Evolutionary conservation across 2,888 invertebrate species (phyloP).

Genomic region (Linyphia triangularis): DNA sequence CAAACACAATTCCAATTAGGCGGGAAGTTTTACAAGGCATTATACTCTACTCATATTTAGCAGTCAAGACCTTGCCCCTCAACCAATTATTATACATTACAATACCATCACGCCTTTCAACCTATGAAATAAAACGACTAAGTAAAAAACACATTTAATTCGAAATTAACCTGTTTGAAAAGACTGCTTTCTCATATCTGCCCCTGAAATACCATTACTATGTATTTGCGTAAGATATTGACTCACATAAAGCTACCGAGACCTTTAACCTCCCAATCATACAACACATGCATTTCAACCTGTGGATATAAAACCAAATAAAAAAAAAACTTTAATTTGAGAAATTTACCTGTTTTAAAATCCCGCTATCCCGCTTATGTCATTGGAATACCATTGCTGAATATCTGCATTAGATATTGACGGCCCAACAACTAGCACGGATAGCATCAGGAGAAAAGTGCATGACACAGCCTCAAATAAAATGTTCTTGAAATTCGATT

Average conservation of each 20-base stretch:
- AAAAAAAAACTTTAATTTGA: conserved; percentile 24
- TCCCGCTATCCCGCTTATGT: background rate
- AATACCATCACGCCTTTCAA: too few relatives aligned
- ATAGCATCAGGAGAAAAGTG: background rate
- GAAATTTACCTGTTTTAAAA: background rate
- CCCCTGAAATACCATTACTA: background rate
- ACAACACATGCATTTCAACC: too few relatives aligned
- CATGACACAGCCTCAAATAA: background rate
- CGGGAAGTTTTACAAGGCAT: too few relatives aligned
- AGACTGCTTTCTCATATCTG: background rate
- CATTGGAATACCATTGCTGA: background rate
- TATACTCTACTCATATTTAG: too few relatives aligned
- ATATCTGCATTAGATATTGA: background rate
- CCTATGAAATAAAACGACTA: background rate
- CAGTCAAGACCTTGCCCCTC: too few relatives aligned
- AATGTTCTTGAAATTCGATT: conserved; percentile 27
- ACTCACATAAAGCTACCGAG: background rate
- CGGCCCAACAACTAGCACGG: background rate
- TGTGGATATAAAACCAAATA: conserved; percentile 4
- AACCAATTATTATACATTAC: too few relatives aligned
- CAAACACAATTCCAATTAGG: too few relatives aligned
- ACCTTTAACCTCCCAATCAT: too few relatives aligned
- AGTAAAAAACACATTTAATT: conserved; percentile 26
- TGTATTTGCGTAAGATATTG: background rate
- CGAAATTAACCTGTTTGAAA: background rate